These are phyloP conservation scores for Leucoma salicis DNA, from an alignment of 2,888 invertebrate species.

Conservation along the genomic window DNA sequence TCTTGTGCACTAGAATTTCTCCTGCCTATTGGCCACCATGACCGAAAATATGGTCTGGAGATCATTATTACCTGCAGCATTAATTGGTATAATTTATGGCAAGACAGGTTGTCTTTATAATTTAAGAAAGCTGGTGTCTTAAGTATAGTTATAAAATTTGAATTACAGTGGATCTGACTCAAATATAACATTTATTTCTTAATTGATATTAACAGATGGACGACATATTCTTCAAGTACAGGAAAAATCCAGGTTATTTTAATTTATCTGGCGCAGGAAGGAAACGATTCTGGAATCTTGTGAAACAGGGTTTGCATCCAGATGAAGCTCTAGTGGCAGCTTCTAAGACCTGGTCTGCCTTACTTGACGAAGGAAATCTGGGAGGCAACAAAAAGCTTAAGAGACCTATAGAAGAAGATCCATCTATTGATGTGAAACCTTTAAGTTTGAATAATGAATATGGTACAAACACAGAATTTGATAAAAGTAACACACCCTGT, in stretches of 20 bases:
- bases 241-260: neutral
- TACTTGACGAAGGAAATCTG: neutral
- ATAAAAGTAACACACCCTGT: neutral
- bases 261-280: constrained; percentile 3
- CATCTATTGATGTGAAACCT: neutral
- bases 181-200: no score
- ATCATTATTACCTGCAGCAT: no score
- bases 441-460: neutral
- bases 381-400: neutral
- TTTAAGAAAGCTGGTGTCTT: no score
- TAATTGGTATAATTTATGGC: no score
- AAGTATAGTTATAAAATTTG: no score
- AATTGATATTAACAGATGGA: constrained; percentile 8
- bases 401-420: neutral
- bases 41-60: no score
- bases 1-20: no score
- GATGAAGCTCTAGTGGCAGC: constrained; percentile 1
- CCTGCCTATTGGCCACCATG: no score
- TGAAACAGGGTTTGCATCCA: neutral
- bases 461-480: neutral
- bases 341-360: neutral
- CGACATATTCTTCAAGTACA: neutral
- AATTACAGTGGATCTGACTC: no score
- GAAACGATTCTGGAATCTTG: constrained; percentile 5
- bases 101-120: no score